Percentiles rank a stretch among this genome's conserved stretches.
These are phyloP conservation scores for Pachycephala philippinensis DNA, from an alignment of 2,113 vertebrate species.

Conservation along the genomic window DNA sequence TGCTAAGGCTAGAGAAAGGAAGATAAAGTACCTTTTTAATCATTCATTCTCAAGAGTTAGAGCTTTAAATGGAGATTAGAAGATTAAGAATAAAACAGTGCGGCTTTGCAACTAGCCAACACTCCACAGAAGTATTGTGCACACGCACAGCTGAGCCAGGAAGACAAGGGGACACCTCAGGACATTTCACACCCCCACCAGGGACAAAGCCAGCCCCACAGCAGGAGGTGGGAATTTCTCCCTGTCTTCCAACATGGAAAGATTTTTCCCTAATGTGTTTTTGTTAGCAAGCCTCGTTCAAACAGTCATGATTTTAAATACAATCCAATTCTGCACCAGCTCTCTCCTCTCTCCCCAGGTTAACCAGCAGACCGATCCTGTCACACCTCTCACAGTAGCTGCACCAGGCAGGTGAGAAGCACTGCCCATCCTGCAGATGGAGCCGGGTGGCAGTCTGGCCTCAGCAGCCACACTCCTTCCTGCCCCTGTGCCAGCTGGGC, in stretches of 20 bases:
- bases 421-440: background rate
- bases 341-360: background rate
- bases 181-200: background rate
- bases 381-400: background rate
- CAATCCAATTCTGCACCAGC: background rate
- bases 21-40: background rate
- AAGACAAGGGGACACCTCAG: background rate
- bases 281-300: background rate
- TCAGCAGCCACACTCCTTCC: background rate
- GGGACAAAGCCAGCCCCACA: background rate
- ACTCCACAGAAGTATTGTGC: background rate
- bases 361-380: background rate
- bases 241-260: background rate
- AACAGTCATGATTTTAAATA: background rate
- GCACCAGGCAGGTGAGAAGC: background rate
- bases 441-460: accelerated
- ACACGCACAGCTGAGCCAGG: background rate
- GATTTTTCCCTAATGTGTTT: background rate
- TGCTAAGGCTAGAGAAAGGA: background rate
- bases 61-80: background rate
- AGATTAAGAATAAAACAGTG: background rate
- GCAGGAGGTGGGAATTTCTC: background rate
- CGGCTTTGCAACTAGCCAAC: background rate
- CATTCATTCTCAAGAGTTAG: background rate
- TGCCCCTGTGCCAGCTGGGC: background rate